Base-by-base conservation (phyloP, 2,113 vertebrate genomes). In the Ascaphus truei region DNA sequence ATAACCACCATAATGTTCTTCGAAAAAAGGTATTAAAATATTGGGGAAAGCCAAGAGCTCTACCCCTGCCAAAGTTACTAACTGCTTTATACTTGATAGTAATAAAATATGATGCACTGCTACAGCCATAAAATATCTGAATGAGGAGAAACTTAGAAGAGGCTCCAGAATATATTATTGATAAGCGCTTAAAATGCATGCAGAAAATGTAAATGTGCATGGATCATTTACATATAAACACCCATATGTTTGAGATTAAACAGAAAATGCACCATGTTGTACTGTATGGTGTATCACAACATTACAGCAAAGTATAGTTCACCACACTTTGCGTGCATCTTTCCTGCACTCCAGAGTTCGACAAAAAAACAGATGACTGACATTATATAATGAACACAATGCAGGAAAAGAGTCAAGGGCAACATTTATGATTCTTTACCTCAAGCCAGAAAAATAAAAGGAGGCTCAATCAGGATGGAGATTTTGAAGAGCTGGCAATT, bases 201-300 rank as follows among this genome's bases (percentile, higher is more conserved):
- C n/a, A 51, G 15, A 59, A n/a, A 66, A 43, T 55, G 26, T 66
- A 53, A 66, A 30, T 34, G 41, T 68, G 23, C 43, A 22, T 50
- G 26, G 45, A 59, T 51, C 23, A 60, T 51, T 59, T 27, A 13
- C 27, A 30, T 47, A 58, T 68, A 59, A 68, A 51, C 47, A 58
- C 36, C 51, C 63, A 66, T 66, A 66, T 66, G 63, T 56, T 66
- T 31, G 63, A 27, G 22, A 68, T 47, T 59, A 59, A 68, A 68
- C 33, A 43, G 25, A 68, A 50, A 26, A 59, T 58, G 27, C 23
- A 60, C 51, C 31, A 50, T 59, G 37, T 68, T 68, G n/a, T n/a
- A n/a, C n/a, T n/a, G n/a, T 68, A 68, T 68, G 41, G 23, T 31
- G 50, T 31, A 12, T 39, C 22, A 55, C 16, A 26, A 47, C 53